These are phyloP conservation scores for Drosophila nr. fundita DNA, from an alignment of 2,888 invertebrate species.

Conservation along the genomic window DNA sequence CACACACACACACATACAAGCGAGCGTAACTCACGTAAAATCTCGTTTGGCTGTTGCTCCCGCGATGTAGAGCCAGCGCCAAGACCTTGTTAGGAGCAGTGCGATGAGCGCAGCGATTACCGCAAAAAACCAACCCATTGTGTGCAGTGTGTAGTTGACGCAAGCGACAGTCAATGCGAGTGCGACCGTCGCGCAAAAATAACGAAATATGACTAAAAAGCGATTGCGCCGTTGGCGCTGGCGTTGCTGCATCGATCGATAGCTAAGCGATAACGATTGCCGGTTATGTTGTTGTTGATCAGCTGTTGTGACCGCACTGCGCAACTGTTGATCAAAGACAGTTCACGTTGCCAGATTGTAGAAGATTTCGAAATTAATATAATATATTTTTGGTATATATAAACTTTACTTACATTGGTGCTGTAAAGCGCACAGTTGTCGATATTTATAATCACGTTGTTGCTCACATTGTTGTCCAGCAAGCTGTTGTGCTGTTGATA, in stretches of 20 bases:
- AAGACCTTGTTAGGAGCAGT: constrained; percentile 89
- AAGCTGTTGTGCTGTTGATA: constrained; percentile 58
- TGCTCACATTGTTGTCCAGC: constrained; percentile 67
- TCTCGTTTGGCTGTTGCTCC: constrained; percentile 90
- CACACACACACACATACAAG: constrained; percentile 3
- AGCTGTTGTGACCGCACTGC: constrained; percentile 35
- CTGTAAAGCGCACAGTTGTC: constrained; percentile 65
- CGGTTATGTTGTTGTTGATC: constrained; percentile 47
- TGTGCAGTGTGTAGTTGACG: constrained; percentile 85
- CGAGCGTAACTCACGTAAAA: constrained; percentile 83
- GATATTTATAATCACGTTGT: constrained; percentile 71
- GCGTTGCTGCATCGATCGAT: constrained; percentile 59
- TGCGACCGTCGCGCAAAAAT: constrained; percentile 85
- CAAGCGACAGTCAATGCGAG: constrained; percentile 85
- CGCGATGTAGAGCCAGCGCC: constrained; percentile 92
- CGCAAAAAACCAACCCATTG: constrained; percentile 87
- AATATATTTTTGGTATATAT: background rate
- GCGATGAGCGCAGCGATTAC: constrained; percentile 88
- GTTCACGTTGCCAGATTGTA: constrained; percentile 48
- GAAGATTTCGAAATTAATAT: constrained; percentile 1
- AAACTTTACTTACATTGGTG: constrained; percentile 53
- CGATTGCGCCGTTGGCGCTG: constrained; percentile 60
- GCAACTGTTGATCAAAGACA: constrained; percentile 32
- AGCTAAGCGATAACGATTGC: constrained; percentile 54
- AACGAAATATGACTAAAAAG: constrained; percentile 74